A percentile compares a stretch with the other conserved stretches of the same genome.
These are phyloP conservation scores for Clarias pachynema DNA, from an alignment of 2,797 vertebrate species.

Conservation along the genomic window DNA sequence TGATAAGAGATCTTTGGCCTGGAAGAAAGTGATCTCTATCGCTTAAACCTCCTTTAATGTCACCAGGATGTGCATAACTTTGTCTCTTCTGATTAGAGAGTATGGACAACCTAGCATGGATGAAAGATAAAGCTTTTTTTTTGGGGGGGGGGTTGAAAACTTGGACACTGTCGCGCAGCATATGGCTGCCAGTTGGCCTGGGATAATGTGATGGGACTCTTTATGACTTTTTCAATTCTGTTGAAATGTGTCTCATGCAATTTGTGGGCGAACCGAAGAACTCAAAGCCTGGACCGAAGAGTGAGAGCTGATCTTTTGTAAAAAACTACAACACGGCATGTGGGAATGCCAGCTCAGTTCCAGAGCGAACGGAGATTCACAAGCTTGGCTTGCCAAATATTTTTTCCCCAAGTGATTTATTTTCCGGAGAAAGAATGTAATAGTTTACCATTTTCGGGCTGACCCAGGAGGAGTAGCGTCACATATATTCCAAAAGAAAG, in stretches of 20 bases:
- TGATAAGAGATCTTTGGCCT: slow-evolving; percentile 7
- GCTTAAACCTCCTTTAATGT: slow-evolving; percentile 80
- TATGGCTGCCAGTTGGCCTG: slow-evolving; percentile 65
- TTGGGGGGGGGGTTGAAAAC: slow-evolving; percentile 46
- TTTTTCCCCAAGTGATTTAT: slow-evolving; percentile 9
- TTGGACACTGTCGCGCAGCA: slow-evolving; percentile 60
- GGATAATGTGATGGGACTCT: not conserved
- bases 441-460: slow-evolving; percentile 8
- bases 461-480: slow-evolving; percentile 7
- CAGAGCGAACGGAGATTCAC: not conserved
- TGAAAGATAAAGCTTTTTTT: slow-evolving; percentile 43
- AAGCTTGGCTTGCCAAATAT: slow-evolving; percentile 4
- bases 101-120: slow-evolving; percentile 54
- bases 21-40: slow-evolving; percentile 77
- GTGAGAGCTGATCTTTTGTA: not conserved
- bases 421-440: slow-evolving; percentile 14
- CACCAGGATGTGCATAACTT: slow-evolving; percentile 72
- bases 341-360: slow-evolving; percentile 9
- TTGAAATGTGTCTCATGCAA: slow-evolving; percentile 18
- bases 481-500: slow-evolving; percentile 1
- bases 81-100: slow-evolving; percentile 48
- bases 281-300: not conserved
- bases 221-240: slow-evolving; percentile 22
- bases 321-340: not conserved
- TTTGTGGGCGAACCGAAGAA: not conserved